phyloP scores from a whole-genome alignment of 2,888 invertebrate species.

The Nymphalis urticae region DNA sequence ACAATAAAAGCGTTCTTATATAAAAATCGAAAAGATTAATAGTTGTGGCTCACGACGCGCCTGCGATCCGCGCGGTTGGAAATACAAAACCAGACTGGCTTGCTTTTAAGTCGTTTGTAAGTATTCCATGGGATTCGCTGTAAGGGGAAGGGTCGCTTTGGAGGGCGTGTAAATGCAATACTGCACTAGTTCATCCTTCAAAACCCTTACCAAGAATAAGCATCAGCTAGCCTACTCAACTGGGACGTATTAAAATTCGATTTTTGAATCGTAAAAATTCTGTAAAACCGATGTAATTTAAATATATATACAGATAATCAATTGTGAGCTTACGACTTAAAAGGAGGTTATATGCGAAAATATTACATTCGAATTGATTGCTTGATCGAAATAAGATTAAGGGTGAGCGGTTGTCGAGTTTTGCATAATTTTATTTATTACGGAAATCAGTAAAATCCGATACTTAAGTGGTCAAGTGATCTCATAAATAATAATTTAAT shows the following conservation, averaged over 20 bases:
- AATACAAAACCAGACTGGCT: conserved; percentile 80
- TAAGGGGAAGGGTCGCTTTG: conserved; percentile 78
- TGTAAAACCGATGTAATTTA: neutral
- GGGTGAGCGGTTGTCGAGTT: conserved; percentile 38
- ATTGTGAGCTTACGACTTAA: conserved; percentile 58
- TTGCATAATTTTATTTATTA: conserved; percentile 56
- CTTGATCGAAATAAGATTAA: conserved; percentile 59
- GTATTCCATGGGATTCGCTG: conserved; percentile 78
- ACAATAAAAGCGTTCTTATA: conserved; percentile 46
- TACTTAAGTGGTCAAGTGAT: conserved; percentile 45
- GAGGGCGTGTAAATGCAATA: conserved; percentile 78
- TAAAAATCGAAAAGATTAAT: conserved; percentile 64
- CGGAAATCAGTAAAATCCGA: conserved; percentile 48
- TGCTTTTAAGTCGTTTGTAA: conserved; percentile 71
- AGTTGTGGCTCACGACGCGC: conserved; percentile 57
- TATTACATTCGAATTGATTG: conserved; percentile 56
- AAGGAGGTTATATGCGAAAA: conserved; percentile 63
- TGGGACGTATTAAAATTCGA: conserved; percentile 18
- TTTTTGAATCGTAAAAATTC: conserved; percentile 13
- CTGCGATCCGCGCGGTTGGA: conserved; percentile 72
- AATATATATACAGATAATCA: conserved; percentile 46
- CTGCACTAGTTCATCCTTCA: conserved; percentile 73
- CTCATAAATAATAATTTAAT: conserved; percentile 48
- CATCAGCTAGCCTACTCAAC: conserved; percentile 20
- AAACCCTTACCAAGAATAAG: conserved; percentile 64